Evolutionary conservation across 2,888 invertebrate species (phyloP).

Genomic region (Arge pagana): DNA sequence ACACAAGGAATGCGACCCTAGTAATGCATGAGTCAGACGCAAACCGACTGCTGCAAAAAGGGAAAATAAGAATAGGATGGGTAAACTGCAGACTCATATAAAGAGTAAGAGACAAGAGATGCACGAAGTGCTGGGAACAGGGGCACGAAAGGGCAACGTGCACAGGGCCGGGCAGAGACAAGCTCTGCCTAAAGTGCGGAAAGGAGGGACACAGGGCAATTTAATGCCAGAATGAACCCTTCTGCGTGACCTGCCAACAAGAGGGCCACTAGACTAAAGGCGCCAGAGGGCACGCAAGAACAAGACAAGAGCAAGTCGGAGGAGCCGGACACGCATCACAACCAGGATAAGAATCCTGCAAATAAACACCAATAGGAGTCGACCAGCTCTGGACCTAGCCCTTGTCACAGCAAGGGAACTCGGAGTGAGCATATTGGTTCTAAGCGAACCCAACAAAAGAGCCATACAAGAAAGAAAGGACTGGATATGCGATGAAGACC

Average conservation of each 20-base stretch:
- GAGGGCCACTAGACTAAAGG: no score
- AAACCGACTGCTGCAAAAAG: conserved; percentile 13
- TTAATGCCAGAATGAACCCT: no score
- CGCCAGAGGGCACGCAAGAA: no score
- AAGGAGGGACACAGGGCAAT: no score
- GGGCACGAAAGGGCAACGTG: conserved; percentile 17
- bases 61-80: conserved; percentile 21
- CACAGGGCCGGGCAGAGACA: no score
- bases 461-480: conserved; percentile 23
- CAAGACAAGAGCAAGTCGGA: no score
- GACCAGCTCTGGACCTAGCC: conserved; percentile 17
- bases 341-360: conserved; percentile 7
- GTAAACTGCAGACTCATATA: no score
- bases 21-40: conserved; percentile 17
- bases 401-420: conserved; percentile 9
- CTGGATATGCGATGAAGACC: conserved; percentile 23
- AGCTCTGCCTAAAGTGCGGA: no score
- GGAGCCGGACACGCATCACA: no score
- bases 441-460: conserved; percentile 15
- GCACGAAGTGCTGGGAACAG: conserved; percentile 16
- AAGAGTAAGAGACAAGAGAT: conserved; percentile 20
- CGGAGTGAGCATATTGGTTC: background rate
- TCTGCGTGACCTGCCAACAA: no score
- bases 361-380: conserved; percentile 20
- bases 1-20: conserved; percentile 29